Base-by-base conservation (phyloP, 2,113 vertebrate genomes). In the Xiphias gladius region DNA sequence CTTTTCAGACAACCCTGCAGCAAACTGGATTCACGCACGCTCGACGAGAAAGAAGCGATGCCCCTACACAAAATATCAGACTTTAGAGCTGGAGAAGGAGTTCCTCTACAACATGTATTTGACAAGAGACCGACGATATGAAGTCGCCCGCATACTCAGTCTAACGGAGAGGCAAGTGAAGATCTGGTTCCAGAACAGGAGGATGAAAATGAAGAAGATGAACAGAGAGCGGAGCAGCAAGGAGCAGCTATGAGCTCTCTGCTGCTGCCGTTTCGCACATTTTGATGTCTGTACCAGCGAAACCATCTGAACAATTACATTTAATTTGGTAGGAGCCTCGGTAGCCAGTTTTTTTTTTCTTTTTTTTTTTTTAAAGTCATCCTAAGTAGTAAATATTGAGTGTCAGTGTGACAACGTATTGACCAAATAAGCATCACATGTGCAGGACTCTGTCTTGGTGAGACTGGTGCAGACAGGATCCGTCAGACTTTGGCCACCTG, bases 121-220 rank as follows among this genome's bases (percentile, higher is more conserved):
- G 94, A 99, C 97, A 19, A 95, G 98, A 86, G 98, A 99, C 89
- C 97, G 98, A 32, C 97, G 98, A 85, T 99, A 97, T 55, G 98
- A 99, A 88, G 97, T 99, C 70, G 98, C 98, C 87, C 96, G 98
- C 90, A 99, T 99, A 93, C 95, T 99, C 88, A 98, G 96, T 93
- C 96, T 99, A 89, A 99, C 98, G 71, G 98, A 99, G 91, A 97
- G 98, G 94, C 98, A 99, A 94, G 98, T 99, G 91, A 99, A 99
- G 96, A 99, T 99, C 89, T 99, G 98, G 98, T 99, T 99, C 93
- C 98, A 99, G 92, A 99, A 99, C 95, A 96, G 98, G 88, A 97
- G 98, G 93, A 99, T 99, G 98, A 99, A 99, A 96, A 99, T 99
- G 98, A 99, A 99, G 96, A 99, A 99, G 95, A 97, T 98, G 96